A percentile compares a stretch with the other conserved stretches of the same genome.
Conservation (phyloP, 1,140 invertebrate species). For the Doryteuthis pealeii region DNA sequence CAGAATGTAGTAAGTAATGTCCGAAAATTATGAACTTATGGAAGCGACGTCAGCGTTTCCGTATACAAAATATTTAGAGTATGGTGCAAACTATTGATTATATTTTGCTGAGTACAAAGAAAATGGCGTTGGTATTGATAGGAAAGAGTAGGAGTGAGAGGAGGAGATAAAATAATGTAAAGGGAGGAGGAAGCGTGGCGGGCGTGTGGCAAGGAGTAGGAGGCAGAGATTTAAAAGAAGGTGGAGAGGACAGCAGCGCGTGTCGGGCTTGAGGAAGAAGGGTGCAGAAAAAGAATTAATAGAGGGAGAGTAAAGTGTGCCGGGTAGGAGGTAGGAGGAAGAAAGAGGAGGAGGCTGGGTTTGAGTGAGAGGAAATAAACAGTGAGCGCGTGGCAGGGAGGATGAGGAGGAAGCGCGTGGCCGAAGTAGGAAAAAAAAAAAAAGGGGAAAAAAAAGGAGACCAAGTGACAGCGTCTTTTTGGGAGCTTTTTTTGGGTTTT, state of each 20-base stretch:
- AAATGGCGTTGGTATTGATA: constrained; percentile 1
- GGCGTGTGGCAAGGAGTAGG: background rate
- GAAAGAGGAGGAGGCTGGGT: background rate
- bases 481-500: no score
- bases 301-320: background rate
- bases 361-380: background rate
- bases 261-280: background rate
- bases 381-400: background rate
- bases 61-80: constrained; percentile 8
- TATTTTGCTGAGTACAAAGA: constrained; percentile 11
- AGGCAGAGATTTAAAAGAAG: background rate
- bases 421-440: background rate
- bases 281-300: background rate
- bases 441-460: background rate
- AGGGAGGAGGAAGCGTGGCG: background rate
- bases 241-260: background rate
- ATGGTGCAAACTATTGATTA: constrained; percentile 10
- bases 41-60: constrained; percentile 2
- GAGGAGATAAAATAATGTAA: background rate
- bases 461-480: no score
- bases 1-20: constrained; percentile 9
- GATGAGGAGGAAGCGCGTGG: background rate
- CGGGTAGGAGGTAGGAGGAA: background rate
- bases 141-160: background rate
- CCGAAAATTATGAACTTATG: constrained; percentile 3